Percentiles rank a stretch among this genome's conserved stretches.
Conservation (phyloP, 1,140 invertebrate genomes). For the Lethocerus indicus region DNA sequence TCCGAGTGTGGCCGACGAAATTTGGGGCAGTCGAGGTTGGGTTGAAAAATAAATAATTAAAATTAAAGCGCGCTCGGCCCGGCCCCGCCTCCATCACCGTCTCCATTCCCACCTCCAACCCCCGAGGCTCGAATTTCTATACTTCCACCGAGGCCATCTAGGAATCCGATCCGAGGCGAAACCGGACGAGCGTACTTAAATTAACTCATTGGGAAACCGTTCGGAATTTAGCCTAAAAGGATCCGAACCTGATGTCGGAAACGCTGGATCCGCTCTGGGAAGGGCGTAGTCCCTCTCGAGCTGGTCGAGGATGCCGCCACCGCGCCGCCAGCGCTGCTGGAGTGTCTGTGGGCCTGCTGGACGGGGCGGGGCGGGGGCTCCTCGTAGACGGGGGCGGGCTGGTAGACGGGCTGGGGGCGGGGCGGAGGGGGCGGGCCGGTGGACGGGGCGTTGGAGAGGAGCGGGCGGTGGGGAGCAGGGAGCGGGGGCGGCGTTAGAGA, state of each 20-base stretch:
- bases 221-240: too few relatives aligned
- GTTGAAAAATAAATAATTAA: too few relatives aligned
- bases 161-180: too few relatives aligned
- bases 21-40: too few relatives aligned
- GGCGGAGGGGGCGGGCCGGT: constrained; percentile 5
- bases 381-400: constrained; percentile 14
- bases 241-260: constrained; percentile 55
- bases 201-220: too few relatives aligned
- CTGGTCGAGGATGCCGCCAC: constrained; percentile 53
- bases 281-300: constrained; percentile 62
- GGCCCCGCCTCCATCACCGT: too few relatives aligned
- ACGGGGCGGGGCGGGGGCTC: constrained; percentile 9
- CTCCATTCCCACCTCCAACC: too few relatives aligned
- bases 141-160: too few relatives aligned
- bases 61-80: too few relatives aligned
- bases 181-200: too few relatives aligned
- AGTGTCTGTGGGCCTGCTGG: constrained; percentile 1
- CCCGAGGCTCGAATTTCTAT: too few relatives aligned
- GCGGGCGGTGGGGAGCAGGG: not conserved
- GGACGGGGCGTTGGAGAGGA: not conserved
- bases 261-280: constrained; percentile 41
- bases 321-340: constrained; percentile 25
- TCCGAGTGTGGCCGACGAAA: too few relatives aligned
- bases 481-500: constrained; percentile 2
- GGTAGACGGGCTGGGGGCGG: constrained; percentile 11